A percentile compares a stretch with the other conserved stretches of the same genome.
These are phyloP conservation scores for Acholoe squamosa DNA, from an alignment of 2,888 invertebrate species.

Conservation along the genomic window DNA sequence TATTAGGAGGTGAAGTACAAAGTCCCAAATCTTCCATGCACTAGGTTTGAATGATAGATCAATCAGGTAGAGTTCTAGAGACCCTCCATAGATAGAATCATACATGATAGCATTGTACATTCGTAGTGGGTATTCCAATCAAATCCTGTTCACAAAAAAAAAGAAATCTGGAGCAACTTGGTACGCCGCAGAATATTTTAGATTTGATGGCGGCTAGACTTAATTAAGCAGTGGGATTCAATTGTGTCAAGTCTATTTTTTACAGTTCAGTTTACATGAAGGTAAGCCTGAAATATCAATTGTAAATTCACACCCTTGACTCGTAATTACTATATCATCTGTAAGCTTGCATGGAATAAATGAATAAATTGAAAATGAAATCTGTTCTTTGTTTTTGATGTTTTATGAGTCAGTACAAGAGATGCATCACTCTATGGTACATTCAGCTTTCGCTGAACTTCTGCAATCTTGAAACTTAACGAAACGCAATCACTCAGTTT, in stretches of 20 bases:
- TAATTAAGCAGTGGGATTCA: constrained; percentile 13
- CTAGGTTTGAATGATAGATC: neutral
- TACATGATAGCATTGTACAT: neutral
- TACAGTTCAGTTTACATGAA: neutral
- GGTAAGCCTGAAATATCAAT: neutral
- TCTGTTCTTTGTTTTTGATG: neutral
- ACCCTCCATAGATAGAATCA: neutral
- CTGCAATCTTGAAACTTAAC: too few species aligned
- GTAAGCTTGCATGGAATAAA: constrained; percentile 52
- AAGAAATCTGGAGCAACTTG: neutral
- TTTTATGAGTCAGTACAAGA: neutral
- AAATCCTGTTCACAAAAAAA: too few species aligned
- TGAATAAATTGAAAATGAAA: constrained; percentile 25
- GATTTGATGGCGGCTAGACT: neutral
- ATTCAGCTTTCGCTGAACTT: too few species aligned
- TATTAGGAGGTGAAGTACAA: neutral
- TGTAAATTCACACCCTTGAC: constrained; percentile 32
- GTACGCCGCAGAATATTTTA: too few species aligned
- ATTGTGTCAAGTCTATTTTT: neutral
- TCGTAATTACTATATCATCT: constrained; percentile 17
- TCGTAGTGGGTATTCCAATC: neutral
- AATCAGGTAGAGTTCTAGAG: neutral
- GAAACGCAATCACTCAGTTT: too few species aligned
- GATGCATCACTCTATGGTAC: too few species aligned
- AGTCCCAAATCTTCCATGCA: constrained; percentile 40